phyloP scores from a whole-genome alignment of 2,888 invertebrate species.

The Steinernema scapterisci region DNA sequence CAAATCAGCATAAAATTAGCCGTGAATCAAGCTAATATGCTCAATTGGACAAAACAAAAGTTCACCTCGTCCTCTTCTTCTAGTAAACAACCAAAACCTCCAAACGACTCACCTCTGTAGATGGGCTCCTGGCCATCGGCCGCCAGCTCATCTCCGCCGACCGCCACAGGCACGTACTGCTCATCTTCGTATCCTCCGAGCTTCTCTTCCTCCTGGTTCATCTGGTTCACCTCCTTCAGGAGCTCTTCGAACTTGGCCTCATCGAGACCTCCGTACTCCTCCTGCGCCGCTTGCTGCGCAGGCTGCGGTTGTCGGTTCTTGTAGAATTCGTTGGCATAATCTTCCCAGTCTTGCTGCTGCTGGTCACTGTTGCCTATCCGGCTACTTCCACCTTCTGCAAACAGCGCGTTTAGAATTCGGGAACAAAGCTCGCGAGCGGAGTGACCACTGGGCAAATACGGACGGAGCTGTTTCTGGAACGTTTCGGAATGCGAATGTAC shows the following conservation, averaged over 20 bases:
- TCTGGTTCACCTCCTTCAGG: slow-evolving; percentile 33
- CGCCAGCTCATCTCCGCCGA: not conserved
- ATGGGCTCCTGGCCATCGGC: not conserved
- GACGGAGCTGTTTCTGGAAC: not conserved
- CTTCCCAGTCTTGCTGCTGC: slow-evolving; percentile 20
- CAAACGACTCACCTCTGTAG: slow-evolving; percentile 20
- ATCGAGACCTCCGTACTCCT: slow-evolving; percentile 17
- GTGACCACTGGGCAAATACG: not conserved
- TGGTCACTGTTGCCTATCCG: slow-evolving; percentile 9
- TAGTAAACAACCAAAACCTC: too few species aligned
- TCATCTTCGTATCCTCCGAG: not conserved
- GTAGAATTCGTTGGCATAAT: slow-evolving; percentile 4
- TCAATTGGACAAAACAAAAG: too few species aligned
- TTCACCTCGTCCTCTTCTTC: too few species aligned
- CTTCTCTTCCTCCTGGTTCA: slow-evolving; percentile 6
- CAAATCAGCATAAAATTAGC: too few species aligned
- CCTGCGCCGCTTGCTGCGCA: not conserved
- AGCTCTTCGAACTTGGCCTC: slow-evolving; percentile 46
- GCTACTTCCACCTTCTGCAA: slow-evolving; percentile 29
- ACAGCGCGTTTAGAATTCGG: not conserved
- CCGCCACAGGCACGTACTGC: not conserved
- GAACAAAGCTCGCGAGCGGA: not conserved
- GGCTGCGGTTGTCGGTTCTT: slow-evolving; percentile 18
- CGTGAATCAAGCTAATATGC: too few species aligned
- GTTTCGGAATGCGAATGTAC: too few species aligned